A percentile compares a stretch with the other conserved stretches of the same genome.
These are phyloP conservation scores for Enteromius anoplus DNA, from an alignment of 2,797 vertebrate genomes.

Conservation along the genomic window DNA sequence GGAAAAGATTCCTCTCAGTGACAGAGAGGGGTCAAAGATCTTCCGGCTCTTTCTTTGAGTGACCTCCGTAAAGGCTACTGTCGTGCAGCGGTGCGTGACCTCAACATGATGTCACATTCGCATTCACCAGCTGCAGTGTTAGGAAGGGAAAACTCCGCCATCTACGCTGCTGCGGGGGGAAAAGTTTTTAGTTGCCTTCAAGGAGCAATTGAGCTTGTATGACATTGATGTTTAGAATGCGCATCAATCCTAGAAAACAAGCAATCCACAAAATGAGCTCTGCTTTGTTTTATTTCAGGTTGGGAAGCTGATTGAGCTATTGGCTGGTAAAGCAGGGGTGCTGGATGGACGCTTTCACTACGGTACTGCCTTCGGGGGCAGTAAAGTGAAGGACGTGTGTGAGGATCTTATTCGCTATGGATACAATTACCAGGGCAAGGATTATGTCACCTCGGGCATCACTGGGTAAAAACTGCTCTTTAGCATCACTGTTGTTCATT, in stretches of 20 bases:
- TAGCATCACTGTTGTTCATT: background rate
- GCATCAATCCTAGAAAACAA: background rate
- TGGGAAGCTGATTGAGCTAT: slow-evolving; percentile 94
- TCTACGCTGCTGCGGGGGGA: background rate
- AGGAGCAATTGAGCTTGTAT: background rate
- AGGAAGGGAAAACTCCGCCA: background rate
- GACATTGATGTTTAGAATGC: background rate
- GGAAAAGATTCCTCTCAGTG: slow-evolving; percentile 56
- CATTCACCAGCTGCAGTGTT: slow-evolving; percentile 42
- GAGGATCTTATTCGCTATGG: slow-evolving; percentile 96
- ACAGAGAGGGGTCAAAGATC: slow-evolving; percentile 57
- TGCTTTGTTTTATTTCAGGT: slow-evolving; percentile 77
- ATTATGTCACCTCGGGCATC: slow-evolving; percentile 98
- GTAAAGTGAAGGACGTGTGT: slow-evolving; percentile 98
- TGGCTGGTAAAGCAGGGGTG: slow-evolving; percentile 96
- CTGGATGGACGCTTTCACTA: slow-evolving; percentile 96
- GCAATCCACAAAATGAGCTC: background rate
- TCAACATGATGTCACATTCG: slow-evolving; percentile 50
- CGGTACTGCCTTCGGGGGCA: slow-evolving; percentile 96
- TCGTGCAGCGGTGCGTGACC: slow-evolving; percentile 46
- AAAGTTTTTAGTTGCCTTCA: background rate
- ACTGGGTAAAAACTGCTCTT: slow-evolving; percentile 83
- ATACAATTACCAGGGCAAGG: slow-evolving; percentile 98
- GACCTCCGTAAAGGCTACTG: slow-evolving; percentile 49
- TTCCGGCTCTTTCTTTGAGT: slow-evolving; percentile 46